phyloP scores from a whole-genome alignment of 2,888 invertebrate genomes.

The Macrostomum cliftonense region DNA sequence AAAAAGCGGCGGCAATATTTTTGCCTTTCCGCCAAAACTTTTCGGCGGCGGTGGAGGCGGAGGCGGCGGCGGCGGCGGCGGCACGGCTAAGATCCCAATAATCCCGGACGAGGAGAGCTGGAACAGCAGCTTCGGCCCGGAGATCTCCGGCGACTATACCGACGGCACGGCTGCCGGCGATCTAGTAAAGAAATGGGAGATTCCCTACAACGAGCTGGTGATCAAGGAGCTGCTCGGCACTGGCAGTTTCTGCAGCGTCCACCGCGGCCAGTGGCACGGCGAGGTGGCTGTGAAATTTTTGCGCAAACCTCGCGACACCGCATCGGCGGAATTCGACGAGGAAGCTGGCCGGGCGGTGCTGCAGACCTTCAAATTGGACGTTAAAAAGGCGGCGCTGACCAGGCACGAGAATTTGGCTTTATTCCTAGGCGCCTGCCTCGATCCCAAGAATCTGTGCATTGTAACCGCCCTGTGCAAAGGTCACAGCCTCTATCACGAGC shows the following conservation, averaged over 20 bases:
- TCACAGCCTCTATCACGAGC: background rate
- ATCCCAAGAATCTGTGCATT: constrained; percentile 81
- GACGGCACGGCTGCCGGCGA: background rate
- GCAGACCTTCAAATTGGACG: constrained; percentile 67
- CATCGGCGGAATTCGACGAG: constrained; percentile 53
- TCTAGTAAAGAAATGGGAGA: constrained; percentile 63
- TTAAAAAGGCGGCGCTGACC: constrained; percentile 44
- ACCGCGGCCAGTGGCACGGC: constrained; percentile 78
- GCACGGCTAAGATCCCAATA: no score
- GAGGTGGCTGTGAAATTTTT: constrained; percentile 88
- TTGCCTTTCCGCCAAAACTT: no score
- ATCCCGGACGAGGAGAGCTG: no score
- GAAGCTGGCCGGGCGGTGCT: constrained; percentile 58
- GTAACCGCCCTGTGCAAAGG: constrained; percentile 47
- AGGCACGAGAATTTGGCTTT: constrained; percentile 91
- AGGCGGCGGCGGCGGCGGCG: no score
- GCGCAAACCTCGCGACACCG: constrained; percentile 48
- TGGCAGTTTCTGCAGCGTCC: constrained; percentile 81
- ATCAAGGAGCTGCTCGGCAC: constrained; percentile 69
- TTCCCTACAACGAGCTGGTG: constrained; percentile 78
- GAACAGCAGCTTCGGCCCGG: no score
- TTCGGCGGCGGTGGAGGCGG: no score
- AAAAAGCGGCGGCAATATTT: no score
- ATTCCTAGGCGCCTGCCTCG: constrained; percentile 98
- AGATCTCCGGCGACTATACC: no score